Evolutionary conservation across 2,113 vertebrate species (phyloP).

Genomic region (Tenebrosternarchus preto): DNA sequence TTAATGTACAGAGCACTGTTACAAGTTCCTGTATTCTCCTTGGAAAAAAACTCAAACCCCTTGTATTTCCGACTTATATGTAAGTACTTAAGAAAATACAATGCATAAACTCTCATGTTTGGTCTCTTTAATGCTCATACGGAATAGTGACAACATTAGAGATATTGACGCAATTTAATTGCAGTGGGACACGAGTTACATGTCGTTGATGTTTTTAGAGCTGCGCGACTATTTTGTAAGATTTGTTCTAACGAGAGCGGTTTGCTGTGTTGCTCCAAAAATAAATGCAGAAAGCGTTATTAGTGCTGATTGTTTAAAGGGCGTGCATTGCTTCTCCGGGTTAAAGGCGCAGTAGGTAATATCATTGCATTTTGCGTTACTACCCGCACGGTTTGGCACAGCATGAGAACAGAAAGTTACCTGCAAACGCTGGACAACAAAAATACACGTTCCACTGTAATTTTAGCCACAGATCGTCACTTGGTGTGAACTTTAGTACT

Average conservation of each 20-base stretch:
- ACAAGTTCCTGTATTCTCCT: constrained; percentile 76
- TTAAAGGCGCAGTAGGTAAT: too few relatives aligned
- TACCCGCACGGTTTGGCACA: too few relatives aligned
- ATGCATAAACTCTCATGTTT: constrained; percentile 58
- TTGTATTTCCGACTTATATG: constrained; percentile 78
- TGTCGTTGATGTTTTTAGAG: not conserved
- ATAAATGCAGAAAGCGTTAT: not conserved
- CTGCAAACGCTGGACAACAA: too few relatives aligned
- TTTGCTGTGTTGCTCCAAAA: not conserved
- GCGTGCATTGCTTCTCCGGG: too few relatives aligned
- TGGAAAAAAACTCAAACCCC: constrained; percentile 61
- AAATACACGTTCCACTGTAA: too few relatives aligned
- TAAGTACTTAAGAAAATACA: constrained; percentile 80
- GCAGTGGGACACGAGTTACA: too few relatives aligned
- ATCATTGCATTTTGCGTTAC: too few relatives aligned
- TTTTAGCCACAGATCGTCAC: too few relatives aligned
- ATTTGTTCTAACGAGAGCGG: not conserved
- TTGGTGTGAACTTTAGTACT: too few relatives aligned
- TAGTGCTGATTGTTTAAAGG: not conserved
- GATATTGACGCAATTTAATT: too few relatives aligned
- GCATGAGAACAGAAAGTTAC: too few relatives aligned
- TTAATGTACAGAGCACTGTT: constrained; percentile 80
- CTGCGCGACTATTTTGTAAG: not conserved
- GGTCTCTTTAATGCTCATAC: constrained; percentile 36
- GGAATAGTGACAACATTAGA: not conserved